phyloP scores from a whole-genome alignment of 2,113 vertebrate species.

The Eubucco bourcierii region DNA sequence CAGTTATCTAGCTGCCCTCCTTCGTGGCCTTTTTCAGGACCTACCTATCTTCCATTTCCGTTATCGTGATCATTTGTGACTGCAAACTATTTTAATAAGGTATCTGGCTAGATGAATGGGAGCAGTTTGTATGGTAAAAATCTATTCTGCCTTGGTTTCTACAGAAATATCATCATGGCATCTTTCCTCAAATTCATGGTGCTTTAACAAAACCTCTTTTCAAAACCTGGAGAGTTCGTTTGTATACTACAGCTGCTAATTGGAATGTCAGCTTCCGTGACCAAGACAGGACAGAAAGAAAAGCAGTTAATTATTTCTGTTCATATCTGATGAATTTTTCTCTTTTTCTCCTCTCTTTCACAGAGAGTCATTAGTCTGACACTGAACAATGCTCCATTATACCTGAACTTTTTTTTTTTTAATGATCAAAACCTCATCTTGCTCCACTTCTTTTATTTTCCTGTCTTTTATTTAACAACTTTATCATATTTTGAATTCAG shows the following conservation, averaged over 20 bases:
- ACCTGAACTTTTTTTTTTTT: slow-evolving; percentile 76
- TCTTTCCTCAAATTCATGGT: slow-evolving; percentile 67
- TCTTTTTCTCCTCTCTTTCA: slow-evolving; percentile 66
- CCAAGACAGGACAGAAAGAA: slow-evolving; percentile 68
- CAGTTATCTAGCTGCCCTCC: background rate
- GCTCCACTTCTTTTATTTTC: slow-evolving; percentile 65
- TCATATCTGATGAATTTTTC: slow-evolving; percentile 78
- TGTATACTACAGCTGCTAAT: slow-evolving; percentile 70
- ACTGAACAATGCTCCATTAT: slow-evolving; percentile 76
- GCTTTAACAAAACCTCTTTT: slow-evolving; percentile 68
- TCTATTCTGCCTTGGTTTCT: slow-evolving; percentile 62
- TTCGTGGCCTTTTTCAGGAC: slow-evolving; percentile 1
- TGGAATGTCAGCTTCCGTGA: slow-evolving; percentile 74
- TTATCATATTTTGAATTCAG: slow-evolving; percentile 74
- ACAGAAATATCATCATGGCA: slow-evolving; percentile 66
- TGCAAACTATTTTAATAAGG: slow-evolving; percentile 79
- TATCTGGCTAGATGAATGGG: slow-evolving; percentile 41
- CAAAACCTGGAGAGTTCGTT: slow-evolving; percentile 52
- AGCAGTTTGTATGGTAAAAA: slow-evolving; percentile 47
- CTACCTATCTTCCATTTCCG: background rate
- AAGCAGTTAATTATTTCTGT: slow-evolving; percentile 80
- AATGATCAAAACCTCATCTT: slow-evolving; percentile 74
- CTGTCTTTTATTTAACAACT: slow-evolving; percentile 72
- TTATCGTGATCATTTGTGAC: slow-evolving; percentile 50
- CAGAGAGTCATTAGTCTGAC: slow-evolving; percentile 77